Evolutionary conservation across 2,797 vertebrate species (phyloP), one percentile per base, ranked within the genome.

Genomic region (Pogoniulus pusillus): DNA sequence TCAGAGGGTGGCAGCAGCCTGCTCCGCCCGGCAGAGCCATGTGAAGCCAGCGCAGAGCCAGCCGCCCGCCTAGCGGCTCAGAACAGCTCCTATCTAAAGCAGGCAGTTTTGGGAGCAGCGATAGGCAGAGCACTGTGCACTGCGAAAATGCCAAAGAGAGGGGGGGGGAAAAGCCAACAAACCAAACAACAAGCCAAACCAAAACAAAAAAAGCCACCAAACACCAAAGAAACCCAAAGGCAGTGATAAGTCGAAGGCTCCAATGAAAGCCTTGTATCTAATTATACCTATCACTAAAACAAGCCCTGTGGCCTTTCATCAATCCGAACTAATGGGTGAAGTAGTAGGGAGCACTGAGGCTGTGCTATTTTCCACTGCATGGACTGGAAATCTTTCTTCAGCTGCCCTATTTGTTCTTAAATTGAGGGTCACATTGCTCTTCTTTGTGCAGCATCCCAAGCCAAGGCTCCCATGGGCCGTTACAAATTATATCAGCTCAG

Each of bases 31-130:
- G 72, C 51, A 51, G 47, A 70, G 87, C 39, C 1, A 30, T 2
- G 9, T 35, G 35, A 78, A 82, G 95, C 51, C 5, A 88, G 12
- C 27, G 2, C 86, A 74, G 96, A 84, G 90, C 87, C 95, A 93
- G 84, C 93, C 83, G 9, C 91, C 68, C 19, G 74, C 90, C 86
- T 41, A 18, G 54, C 93, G 96, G 96, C 96, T 95, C 93, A 93
- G 91, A 93, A 88, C 90, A 54, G 72, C 75, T 80, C 62, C 80
- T 93, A 35, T 92, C 89, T 92, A 5, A 65, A 45, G 72, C 74
- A 69, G 73, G 73, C 64, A 26, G 59, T 57, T 93, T 88, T 70
- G 70, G 30, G 62, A 80, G 75, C 35, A 66, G 72, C 0, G 90
- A 95, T 93, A 94, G 96, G 93, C 43, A 85, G 54, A 60, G 68